These are phyloP conservation scores for Engystomops pustulosus DNA, from an alignment of 2,113 vertebrate species.

Conservation along the genomic window DNA sequence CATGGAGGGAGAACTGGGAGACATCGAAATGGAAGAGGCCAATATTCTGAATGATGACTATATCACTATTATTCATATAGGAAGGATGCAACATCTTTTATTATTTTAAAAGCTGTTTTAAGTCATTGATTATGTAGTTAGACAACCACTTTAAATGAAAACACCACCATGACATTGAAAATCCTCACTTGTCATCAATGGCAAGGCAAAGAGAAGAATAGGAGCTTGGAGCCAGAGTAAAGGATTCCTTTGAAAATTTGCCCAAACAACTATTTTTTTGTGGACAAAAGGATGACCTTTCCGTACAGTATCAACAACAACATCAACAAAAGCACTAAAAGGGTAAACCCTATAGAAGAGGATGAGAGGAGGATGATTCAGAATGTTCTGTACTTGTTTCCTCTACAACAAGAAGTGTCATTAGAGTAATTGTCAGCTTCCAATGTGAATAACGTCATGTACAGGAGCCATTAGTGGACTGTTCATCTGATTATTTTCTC, in stretches of 20 bases:
- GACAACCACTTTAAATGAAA: too few relatives aligned
- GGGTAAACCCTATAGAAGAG: slow-evolving; percentile 1
- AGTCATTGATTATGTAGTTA: too few relatives aligned
- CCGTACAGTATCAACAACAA: neutral
- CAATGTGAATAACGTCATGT: neutral
- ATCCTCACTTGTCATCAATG: neutral
- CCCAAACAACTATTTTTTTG: neutral
- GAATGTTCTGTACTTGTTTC: slow-evolving; percentile 9
- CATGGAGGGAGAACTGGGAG: too few relatives aligned
- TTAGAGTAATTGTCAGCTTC: slow-evolving; percentile 36
- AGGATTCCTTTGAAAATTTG: neutral
- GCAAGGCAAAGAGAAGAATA: neutral
- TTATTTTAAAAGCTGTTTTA: too few relatives aligned
- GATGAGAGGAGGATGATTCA: neutral
- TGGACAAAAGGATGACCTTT: slow-evolving; percentile 7
- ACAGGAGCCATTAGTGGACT: slow-evolving; percentile 16
- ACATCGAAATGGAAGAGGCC: too few relatives aligned
- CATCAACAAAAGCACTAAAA: slow-evolving; percentile 6
- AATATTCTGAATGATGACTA: too few relatives aligned
- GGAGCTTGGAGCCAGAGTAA: neutral
- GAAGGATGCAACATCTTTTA: too few relatives aligned
- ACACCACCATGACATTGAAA: neutral
- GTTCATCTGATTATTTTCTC: slow-evolving; percentile 43
- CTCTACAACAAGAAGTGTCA: slow-evolving; percentile 17
- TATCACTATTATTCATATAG: too few relatives aligned